Evolutionary conservation across 2,113 vertebrate genomes (phyloP).

Genomic region (Lipotes vexillifer): DNA sequence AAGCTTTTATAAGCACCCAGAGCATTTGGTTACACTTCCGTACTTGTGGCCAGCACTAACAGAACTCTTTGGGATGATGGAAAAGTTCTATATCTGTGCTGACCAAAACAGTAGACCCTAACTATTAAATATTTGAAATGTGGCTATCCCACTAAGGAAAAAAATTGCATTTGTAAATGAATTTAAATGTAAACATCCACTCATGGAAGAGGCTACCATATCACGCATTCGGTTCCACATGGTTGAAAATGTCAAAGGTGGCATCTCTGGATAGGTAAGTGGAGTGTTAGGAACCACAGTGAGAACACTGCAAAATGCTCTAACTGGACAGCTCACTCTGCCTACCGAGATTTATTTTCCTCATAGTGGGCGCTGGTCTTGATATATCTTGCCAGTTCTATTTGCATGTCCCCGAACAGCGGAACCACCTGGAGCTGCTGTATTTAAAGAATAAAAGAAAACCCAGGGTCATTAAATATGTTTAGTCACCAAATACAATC

Average conservation of each 20-base stretch:
- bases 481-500: background rate
- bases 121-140: background rate
- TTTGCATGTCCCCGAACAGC: constrained; percentile 98
- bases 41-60: background rate
- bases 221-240: background rate
- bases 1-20: background rate
- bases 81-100: background rate
- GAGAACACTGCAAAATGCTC: background rate
- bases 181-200: background rate
- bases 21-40: background rate
- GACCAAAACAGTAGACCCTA: background rate
- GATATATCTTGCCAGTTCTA: constrained; percentile 97
- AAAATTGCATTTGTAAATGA: background rate
- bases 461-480: background rate
- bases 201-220: background rate
- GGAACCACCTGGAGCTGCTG: constrained; percentile 98
- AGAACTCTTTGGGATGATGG: background rate
- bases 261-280: background rate
- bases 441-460: constrained; percentile 24
- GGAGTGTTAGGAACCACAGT: too few species aligned
- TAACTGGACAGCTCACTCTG: background rate
- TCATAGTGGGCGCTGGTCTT: constrained; percentile 99
- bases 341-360: constrained; percentile 97
- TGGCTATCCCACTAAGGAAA: background rate
- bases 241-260: background rate